Evolutionary conservation across 2,113 vertebrate species (phyloP).

Genomic region (Nothoprocta perdicaria): DNA sequence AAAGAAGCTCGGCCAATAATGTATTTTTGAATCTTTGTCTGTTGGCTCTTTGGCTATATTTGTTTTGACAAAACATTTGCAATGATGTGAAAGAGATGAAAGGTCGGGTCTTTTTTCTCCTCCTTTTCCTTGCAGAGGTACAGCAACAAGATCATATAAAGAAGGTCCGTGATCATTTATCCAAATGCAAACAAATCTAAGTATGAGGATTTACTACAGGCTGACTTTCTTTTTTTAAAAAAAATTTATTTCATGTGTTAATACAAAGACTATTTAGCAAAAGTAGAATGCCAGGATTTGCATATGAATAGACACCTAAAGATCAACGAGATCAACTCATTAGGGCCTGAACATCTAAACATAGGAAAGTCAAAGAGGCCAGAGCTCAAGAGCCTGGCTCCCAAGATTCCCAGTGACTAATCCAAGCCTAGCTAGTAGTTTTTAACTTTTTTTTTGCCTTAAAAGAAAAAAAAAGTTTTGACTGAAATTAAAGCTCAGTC

Average conservation of each 20-base stretch:
- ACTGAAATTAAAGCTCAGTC: slow-evolving; percentile 30
- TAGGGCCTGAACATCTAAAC: slow-evolving; percentile 70
- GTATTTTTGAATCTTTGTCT: not conserved
- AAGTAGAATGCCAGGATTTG: slow-evolving; percentile 71
- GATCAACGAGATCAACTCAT: slow-evolving; percentile 72
- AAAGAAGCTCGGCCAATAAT: not conserved
- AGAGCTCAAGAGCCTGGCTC: slow-evolving; percentile 45
- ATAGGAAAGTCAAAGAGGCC: slow-evolving; percentile 58
- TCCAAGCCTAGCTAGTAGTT: slow-evolving; percentile 28
- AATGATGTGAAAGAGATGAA: not conserved
- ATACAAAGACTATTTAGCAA: slow-evolving; percentile 70
- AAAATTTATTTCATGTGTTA: slow-evolving; percentile 70
- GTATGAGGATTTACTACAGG: slow-evolving; percentile 62
- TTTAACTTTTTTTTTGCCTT: slow-evolving; percentile 2
- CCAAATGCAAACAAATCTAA: slow-evolving; percentile 70
- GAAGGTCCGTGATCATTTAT: slow-evolving; percentile 48
- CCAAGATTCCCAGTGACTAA: slow-evolving; percentile 44
- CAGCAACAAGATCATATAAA: slow-evolving; percentile 55
- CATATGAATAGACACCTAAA: slow-evolving; percentile 72
- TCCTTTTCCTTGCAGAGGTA: not conserved
- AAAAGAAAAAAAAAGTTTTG: not conserved
- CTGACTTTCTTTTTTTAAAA: slow-evolving; percentile 46
- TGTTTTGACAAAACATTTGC: not conserved
- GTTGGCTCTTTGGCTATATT: not conserved
- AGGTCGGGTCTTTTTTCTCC: not conserved